These are phyloP conservation scores for Cirrhinus mrigala DNA, from an alignment of 2,797 vertebrate species.

Conservation along the genomic window DNA sequence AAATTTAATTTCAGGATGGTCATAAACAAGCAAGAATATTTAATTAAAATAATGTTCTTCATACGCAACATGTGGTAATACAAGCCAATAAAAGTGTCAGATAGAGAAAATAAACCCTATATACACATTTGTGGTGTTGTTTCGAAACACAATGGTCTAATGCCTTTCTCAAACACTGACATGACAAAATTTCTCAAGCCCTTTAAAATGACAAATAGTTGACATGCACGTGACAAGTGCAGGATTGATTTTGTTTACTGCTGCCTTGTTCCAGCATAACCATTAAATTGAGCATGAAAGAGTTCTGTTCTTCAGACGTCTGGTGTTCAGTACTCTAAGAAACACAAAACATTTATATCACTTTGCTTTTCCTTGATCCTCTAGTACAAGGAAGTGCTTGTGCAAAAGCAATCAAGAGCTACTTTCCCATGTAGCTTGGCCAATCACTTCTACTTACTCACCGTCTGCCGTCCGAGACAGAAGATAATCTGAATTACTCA, in stretches of 20 bases:
- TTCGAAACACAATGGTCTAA: constrained; percentile 15
- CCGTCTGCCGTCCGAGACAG: constrained; percentile 1
- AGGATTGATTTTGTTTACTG: background rate
- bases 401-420: background rate
- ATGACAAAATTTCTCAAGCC: background rate
- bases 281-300: background rate
- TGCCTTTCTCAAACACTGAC: background rate
- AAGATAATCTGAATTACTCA: constrained; percentile 31
- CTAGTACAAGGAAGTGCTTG: background rate
- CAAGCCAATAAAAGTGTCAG: background rate
- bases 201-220: constrained; percentile 27
- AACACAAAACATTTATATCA: constrained; percentile 4
- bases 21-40: constrained; percentile 20
- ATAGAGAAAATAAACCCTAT: background rate
- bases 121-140: background rate
- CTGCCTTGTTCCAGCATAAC: background rate
- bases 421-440: background rate
- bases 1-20: constrained; percentile 5
- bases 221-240: background rate
- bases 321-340: background rate
- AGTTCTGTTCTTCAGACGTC: background rate
- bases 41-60: constrained; percentile 16
- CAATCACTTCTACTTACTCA: background rate
- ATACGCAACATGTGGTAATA: constrained; percentile 19
- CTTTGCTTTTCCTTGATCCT: background rate